These are phyloP conservation scores for Anabacerthia variegaticeps DNA, from an alignment of 2,797 vertebrate species.

Conservation along the genomic window DNA sequence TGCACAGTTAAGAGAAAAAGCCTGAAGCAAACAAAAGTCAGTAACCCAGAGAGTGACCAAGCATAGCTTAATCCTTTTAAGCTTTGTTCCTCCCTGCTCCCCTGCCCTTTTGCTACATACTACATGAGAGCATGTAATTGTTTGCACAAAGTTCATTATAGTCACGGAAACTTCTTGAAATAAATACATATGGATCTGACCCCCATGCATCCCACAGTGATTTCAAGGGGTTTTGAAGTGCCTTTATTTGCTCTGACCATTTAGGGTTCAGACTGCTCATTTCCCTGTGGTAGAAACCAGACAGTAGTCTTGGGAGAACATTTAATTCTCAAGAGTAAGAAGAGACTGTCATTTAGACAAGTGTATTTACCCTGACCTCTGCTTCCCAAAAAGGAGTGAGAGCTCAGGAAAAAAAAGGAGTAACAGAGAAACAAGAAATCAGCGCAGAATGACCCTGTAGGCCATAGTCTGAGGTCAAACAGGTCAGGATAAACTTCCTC, in stretches of 20 bases:
- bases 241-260: neutral
- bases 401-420: neutral
- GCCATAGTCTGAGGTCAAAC: neutral
- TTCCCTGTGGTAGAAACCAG: neutral
- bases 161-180: neutral
- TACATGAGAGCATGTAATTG: neutral
- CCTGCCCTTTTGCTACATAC: neutral
- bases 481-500: neutral
- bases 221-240: neutral
- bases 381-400: neutral
- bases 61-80: neutral
- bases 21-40: conserved; percentile 25
- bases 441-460: neutral
- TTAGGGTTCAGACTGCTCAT: neutral
- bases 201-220: neutral
- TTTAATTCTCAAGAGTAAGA: neutral
- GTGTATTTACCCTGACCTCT: neutral
- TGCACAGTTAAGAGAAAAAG: conserved; percentile 30
- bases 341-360: neutral
- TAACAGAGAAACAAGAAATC: neutral
- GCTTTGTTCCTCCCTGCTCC: neutral
- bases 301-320: neutral
- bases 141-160: neutral
- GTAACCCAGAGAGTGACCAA: conserved; percentile 6
- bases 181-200: neutral